Conservation (phyloP, 2,888 invertebrate genomes). For the Agelastica alni region DNA sequence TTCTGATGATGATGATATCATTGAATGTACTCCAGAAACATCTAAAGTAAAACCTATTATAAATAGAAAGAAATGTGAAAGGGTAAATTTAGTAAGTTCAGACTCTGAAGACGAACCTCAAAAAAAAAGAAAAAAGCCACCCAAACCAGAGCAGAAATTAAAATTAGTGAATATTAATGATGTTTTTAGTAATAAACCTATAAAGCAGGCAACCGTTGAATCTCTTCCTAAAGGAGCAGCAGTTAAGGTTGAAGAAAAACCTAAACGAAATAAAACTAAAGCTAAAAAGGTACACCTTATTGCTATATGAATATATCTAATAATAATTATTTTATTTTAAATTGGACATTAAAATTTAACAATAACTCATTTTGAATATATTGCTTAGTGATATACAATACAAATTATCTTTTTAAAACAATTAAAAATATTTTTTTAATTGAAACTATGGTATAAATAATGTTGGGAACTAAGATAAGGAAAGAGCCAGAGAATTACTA, state of each 20-base stretch:
- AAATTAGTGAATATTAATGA: slow-evolving; percentile 58
- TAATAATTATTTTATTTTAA: no score
- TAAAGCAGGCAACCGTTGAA: slow-evolving; percentile 60
- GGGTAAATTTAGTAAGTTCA: slow-evolving; percentile 39
- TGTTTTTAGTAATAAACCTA: slow-evolving; percentile 66
- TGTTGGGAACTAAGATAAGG: no score
- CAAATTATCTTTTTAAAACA: no score
- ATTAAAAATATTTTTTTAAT: no score
- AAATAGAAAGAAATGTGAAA: slow-evolving; percentile 40
- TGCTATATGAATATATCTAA: no score
- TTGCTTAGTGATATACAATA: no score
- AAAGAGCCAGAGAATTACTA: no score
- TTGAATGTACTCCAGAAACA: slow-evolving; percentile 60
- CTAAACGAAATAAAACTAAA: slow-evolving; percentile 39
- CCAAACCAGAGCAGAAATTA: slow-evolving; percentile 50
- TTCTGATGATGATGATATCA: slow-evolving; percentile 64
- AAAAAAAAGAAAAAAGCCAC: slow-evolving; percentile 45
- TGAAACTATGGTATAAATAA: no score
- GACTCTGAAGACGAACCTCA: slow-evolving; percentile 41
- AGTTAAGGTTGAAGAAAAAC: slow-evolving; percentile 29
- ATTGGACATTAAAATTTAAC: no score
- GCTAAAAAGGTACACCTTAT: slow-evolving; percentile 32
- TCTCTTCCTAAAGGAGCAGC: slow-evolving; percentile 27
- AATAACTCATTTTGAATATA: no score
- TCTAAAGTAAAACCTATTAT: slow-evolving; percentile 33